Evolutionary conservation across 2,888 invertebrate genomes (phyloP).

Genomic region (Lepidochrysops patricia): DNA sequence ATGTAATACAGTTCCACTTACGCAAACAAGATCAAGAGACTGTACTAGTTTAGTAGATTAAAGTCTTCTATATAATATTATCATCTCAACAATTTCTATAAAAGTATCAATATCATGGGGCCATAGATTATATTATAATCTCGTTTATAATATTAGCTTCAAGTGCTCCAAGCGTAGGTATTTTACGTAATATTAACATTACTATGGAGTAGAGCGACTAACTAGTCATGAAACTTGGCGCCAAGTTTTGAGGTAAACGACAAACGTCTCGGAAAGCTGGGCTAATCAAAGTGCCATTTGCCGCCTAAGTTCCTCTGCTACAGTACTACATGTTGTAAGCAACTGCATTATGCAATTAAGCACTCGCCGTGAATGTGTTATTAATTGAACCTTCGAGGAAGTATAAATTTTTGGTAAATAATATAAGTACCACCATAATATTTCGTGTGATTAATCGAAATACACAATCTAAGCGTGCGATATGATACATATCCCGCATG

Average conservation of each 20-base stretch:
- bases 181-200: constrained; percentile 6
- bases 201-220: background rate
- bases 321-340: background rate
- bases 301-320: background rate
- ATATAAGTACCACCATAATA: no score
- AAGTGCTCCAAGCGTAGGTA: background rate
- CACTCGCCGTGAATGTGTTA: background rate
- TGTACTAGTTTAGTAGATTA: no score
- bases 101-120: background rate
- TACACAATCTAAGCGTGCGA: no score
- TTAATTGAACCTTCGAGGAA: background rate
- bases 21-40: no score
- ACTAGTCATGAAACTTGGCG: constrained; percentile 5
- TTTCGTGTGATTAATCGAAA: no score
- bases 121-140: background rate
- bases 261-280: constrained; percentile 8
- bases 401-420: no score
- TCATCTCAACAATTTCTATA: no score
- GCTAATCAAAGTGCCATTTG: constrained; percentile 12
- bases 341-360: background rate
- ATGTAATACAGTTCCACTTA: no score
- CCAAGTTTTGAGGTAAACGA: constrained; percentile 7
- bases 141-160: background rate
- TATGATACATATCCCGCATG: no score
- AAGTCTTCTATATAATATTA: no score